Conservation (phyloP, 2,113 vertebrate species). For the Indicator indicator region DNA sequence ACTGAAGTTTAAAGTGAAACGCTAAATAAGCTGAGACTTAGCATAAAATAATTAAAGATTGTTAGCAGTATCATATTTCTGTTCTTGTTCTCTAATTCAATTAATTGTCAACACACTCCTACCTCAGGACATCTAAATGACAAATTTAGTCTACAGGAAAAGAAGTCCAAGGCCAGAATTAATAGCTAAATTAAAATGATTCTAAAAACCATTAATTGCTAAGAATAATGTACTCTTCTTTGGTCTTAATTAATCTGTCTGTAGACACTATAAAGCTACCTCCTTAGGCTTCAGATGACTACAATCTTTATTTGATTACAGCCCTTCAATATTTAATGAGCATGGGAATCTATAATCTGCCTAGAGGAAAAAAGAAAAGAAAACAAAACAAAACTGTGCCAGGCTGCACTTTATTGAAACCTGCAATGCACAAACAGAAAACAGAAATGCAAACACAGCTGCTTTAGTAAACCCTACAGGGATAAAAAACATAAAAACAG, state of each 20-base stretch:
- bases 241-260: slow-evolving; percentile 26
- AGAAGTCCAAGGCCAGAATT: not conserved
- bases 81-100: not conserved
- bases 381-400: not conserved
- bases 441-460: slow-evolving; percentile 66
- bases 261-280: not conserved
- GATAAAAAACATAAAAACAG: not conserved
- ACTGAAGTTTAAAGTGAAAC: not conserved
- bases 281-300: slow-evolving; percentile 47
- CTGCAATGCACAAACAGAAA: slow-evolving; percentile 59
- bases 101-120: not conserved
- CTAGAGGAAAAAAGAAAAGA: not conserved
- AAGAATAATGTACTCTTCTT: slow-evolving; percentile 17
- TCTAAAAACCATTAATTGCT: not conserved
- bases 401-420: slow-evolving; percentile 53
- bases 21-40: not conserved
- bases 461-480: slow-evolving; percentile 10
- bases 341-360: slow-evolving; percentile 51
- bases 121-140: not conserved
- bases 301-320: slow-evolving; percentile 50
- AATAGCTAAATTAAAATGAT: slow-evolving; percentile 27
- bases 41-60: not conserved
- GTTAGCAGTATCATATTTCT: not conserved
- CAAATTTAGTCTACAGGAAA: not conserved
- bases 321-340: slow-evolving; percentile 55